Base-by-base conservation (phyloP, 2,797 vertebrate genomes). In the Eutrigla gurnardus region DNA sequence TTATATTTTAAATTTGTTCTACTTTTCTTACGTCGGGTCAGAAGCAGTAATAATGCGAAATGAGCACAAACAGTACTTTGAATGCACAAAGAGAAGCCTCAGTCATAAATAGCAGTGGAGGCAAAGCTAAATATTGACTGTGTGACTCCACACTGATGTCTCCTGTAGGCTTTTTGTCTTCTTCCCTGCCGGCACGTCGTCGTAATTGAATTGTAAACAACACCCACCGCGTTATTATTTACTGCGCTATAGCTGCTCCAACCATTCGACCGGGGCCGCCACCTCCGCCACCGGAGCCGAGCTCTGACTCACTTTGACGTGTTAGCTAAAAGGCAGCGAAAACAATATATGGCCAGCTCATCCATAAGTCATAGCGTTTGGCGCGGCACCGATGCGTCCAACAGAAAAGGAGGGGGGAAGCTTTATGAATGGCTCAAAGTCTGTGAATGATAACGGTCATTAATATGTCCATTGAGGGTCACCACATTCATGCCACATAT, bases 401-500 rank as follows among this genome's bases (percentile, higher is more conserved):
- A 37, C 82, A 86, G 83, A 90, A 66, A 91, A 42, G 39, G 18
- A 50, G 9, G 40, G 40, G 40, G 86, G 69, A 75, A 81, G 85
- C 94, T 91, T 94, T 96, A 96, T 95, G 95, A 96, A 96, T 91
- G 94, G 94, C 95, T 91, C 93, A 77, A 92, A 95, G 94, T 94
- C 94, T 95, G 94, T 95, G 96, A 97, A 96, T 96, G 96, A 97
- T 96, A 97, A 97, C 95, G 93, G 94, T 95, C 95, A 95, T 97
- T 96, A 97, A 97, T 96, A 96, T 96, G 96, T 96, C 94, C 90
- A 96, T 97, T 95, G 96, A 96, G 96, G 95, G 95, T 95, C 95
- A 93, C 94, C 95, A 96, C 96, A 96, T 97, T 97, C 96, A 97
- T 94, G 90, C 95, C 95, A 96, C 96, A 96, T 97, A 98, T 98